Evolutionary conservation across 1,140 invertebrate species (phyloP).

Genomic region (Trichogramma pretiosum): DNA sequence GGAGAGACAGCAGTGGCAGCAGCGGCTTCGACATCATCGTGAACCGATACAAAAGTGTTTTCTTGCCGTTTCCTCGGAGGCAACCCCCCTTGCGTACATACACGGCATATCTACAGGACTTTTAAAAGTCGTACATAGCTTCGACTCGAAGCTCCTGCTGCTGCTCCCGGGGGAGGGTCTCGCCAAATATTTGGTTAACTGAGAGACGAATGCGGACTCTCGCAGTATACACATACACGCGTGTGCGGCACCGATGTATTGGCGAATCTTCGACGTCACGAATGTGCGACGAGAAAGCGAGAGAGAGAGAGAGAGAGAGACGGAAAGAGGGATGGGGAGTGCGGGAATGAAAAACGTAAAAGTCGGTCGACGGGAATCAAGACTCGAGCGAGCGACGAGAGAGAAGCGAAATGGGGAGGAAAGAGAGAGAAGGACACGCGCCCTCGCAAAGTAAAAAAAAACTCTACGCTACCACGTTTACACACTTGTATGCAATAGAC

Average conservation of each 20-base stretch:
- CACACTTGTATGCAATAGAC: no score
- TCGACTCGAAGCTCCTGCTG: conserved; percentile 18
- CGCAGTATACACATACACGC: no score
- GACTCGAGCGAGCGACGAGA: background rate
- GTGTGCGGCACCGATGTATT: no score
- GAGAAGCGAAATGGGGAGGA: conserved; percentile 13
- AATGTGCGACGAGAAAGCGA: no score
- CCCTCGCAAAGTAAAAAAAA: no score
- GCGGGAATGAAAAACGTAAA: no score
- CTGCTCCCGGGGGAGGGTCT: conserved; percentile 27
- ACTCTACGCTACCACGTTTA: no score
- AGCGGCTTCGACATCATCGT: no score
- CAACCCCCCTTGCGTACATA: no score
- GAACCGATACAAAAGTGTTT: conserved; percentile 27
- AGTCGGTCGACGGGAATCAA: background rate
- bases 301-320: conserved; percentile 15
- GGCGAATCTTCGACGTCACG: no score
- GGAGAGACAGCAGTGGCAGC: background rate
- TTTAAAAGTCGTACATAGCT: no score
- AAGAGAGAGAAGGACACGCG: conserved; percentile 35
- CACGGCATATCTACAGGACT: no score
- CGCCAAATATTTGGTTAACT: conserved; percentile 44
- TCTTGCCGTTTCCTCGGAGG: background rate
- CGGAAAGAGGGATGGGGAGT: conserved; percentile 13
- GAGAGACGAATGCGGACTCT: conserved; percentile 27